Base-by-base conservation (phyloP, 2,113 vertebrate species). In the Leucopsar rothschildi region DNA sequence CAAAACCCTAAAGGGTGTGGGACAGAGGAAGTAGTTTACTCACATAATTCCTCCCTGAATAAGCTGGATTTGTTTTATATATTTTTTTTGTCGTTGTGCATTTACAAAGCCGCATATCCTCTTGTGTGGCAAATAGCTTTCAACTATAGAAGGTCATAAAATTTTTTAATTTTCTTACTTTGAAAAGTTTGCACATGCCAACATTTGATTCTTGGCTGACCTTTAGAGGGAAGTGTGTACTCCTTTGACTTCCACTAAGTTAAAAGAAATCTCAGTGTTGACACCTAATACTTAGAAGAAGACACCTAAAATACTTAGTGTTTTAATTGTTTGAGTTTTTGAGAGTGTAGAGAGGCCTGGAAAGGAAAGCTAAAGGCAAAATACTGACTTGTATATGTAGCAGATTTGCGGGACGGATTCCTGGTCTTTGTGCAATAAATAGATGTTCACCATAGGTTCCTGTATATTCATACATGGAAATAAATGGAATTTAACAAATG, bases 1-100 rank as follows among this genome's bases (percentile, higher is more conserved):
- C 0, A 3, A 22, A 61, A 21, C 33, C 19, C 2, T 21, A 11
- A 31, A 21, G 5, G 39, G 4, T 49, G 14, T 53, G 14, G 22
- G 16, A 14, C 0, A 0, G 44, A 60, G 57, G 17, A 80, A 65
- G 47, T 70, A 0, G 29, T 25, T 68, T 72, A 57, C 7, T 80
- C 4, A 3, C 4, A 1, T 35, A 65, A 72, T 64, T 64, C 35
- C 35, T 69, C 31, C 16, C 14, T 70, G 25, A 86, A 39, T 61
- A 63, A 69, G 5, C 2, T 65, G 17, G 2, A 2, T 53, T 80
- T 24, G 9, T 5, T 25, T 66, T 27, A 10, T 47, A 39, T 23
- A 11, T 39, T 52, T 27, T 35, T 40, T 29, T 23, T 15, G 2
- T 31, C 35, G 10, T 24, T 69, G 5, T 15, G 21, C 9, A 12